Evolutionary conservation across 2,113 vertebrate genomes (phyloP).

Genomic region (Ginglymostoma cirratum): DNA sequence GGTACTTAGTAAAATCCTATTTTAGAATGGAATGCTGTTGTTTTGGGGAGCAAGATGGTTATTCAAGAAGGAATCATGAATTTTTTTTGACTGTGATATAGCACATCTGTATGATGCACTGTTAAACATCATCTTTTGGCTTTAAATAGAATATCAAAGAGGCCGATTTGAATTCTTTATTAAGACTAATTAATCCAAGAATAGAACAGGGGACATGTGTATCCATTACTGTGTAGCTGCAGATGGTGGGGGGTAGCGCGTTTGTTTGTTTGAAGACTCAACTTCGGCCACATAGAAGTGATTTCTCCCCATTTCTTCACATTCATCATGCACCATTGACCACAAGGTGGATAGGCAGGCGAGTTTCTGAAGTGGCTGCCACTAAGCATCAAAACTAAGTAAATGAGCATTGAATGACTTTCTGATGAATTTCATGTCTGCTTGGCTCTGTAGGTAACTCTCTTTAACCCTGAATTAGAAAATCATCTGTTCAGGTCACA

Average conservation of each 20-base stretch:
- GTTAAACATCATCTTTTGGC: neutral
- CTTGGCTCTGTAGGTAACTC: neutral
- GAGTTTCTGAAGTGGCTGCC: neutral
- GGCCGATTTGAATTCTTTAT: neutral
- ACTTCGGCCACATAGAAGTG: neutral
- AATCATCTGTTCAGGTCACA: neutral
- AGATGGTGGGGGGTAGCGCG: neutral
- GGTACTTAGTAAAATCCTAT: neutral
- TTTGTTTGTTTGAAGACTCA: neutral
- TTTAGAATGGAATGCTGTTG: neutral
- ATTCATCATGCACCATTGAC: neutral
- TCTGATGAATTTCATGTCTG: neutral
- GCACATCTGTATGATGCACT: neutral
- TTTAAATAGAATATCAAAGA: neutral
- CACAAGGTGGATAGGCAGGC: neutral
- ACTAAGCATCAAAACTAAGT: no score
- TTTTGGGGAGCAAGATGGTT: neutral
- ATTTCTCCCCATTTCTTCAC: neutral
- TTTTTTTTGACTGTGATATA: neutral
- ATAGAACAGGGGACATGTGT: neutral
- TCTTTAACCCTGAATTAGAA: neutral
- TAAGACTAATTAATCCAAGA: neutral
- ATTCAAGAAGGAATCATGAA: neutral
- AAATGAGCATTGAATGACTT: neutral
- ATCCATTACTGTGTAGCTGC: neutral